phyloP scores from a whole-genome alignment of 2,797 vertebrate species.

The Eleutherodactylus coqui region DNA sequence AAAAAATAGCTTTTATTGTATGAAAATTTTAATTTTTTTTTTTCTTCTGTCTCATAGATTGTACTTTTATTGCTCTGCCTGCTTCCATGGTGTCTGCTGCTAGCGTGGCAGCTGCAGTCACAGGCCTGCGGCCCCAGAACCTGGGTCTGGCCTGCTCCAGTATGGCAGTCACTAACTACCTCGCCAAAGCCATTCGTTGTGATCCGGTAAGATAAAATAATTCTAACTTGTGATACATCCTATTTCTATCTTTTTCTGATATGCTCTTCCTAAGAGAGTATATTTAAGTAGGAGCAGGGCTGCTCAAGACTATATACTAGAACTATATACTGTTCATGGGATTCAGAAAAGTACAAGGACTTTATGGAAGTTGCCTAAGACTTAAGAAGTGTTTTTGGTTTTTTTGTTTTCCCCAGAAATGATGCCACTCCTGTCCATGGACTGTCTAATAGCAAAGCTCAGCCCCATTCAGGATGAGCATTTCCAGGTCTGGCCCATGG shows the following conservation, averaged over 20 bases:
- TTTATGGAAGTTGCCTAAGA: too few species aligned
- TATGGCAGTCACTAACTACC: constrained; percentile 19
- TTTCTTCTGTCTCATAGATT: constrained; percentile 5
- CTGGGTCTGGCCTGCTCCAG: constrained; percentile 4
- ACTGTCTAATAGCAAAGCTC: too few species aligned
- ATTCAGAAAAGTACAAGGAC: too few species aligned
- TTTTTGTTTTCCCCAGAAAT: too few species aligned
- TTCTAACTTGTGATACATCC: neutral
- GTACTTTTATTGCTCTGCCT: constrained; percentile 52
- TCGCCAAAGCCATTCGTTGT: constrained; percentile 55
- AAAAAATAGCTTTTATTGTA: neutral
- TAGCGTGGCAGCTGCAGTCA: constrained; percentile 54
- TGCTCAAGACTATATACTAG: too few species aligned
- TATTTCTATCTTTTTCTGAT: neutral
- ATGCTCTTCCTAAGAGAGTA: neutral
- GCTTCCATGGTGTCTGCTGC: constrained; percentile 61
- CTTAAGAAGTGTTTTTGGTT: too few species aligned
- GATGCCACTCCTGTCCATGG: too few species aligned
- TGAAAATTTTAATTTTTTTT: neutral
- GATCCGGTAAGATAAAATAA: constrained; percentile 49
- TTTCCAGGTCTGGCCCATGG: too few species aligned
- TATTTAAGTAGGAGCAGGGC: too few species aligned
- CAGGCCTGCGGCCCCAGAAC: constrained; percentile 39
- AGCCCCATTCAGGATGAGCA: too few species aligned
- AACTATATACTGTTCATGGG: too few species aligned